Conservation (phyloP, 2,888 invertebrate genomes). For the Gortyna flavago region DNA sequence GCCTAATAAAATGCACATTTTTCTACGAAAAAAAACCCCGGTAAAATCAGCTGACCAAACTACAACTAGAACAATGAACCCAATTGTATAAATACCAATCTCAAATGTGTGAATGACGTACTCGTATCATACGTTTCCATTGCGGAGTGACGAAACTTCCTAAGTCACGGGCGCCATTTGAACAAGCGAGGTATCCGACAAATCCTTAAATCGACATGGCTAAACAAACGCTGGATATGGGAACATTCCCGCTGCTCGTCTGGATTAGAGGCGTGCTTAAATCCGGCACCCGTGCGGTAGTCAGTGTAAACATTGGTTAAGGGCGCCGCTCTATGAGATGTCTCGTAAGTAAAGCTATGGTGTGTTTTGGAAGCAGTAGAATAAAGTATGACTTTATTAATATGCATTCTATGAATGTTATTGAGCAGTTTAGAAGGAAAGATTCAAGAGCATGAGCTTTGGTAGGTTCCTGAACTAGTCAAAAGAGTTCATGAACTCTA, state of each 20-base stretch:
- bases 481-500: not conserved
- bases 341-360: constrained; percentile 2
- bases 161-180: constrained; percentile 31
- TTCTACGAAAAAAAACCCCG: not conserved
- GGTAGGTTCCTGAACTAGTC: not conserved
- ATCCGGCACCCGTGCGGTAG: constrained; percentile 77
- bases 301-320: constrained; percentile 75
- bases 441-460: not conserved
- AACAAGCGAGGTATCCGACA: constrained; percentile 59
- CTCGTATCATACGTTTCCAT: constrained; percentile 36
- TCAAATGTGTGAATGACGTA: constrained; percentile 42
- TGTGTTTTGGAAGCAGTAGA: constrained; percentile 2
- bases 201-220: constrained; percentile 74
- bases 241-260: constrained; percentile 63
- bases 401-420: not conserved
- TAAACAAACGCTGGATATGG: constrained; percentile 74
- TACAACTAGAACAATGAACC: constrained; percentile 42
- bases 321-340: constrained; percentile 45
- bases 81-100: constrained; percentile 25
- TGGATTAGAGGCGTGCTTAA: constrained; percentile 73
- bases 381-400: not conserved
- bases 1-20: no score
- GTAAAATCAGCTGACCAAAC: constrained; percentile 26
- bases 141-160: constrained; percentile 27
- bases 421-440: not conserved